Conservation (phyloP, 2,888 invertebrate genomes). For the Ochlodes sylvanus region DNA sequence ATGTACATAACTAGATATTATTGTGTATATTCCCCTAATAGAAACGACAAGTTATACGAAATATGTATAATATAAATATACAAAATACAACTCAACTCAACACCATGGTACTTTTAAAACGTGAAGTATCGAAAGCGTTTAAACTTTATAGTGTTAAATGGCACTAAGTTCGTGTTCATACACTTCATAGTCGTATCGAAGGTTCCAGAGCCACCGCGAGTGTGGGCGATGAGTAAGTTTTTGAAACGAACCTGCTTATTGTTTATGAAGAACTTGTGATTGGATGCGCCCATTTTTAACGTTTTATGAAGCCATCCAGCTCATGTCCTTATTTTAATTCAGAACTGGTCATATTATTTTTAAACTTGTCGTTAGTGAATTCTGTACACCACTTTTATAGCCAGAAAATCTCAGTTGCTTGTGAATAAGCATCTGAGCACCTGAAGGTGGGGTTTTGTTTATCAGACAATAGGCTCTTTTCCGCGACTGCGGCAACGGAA, state of each 20-base stretch:
- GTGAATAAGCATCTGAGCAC: no score
- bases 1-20: no score
- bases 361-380: neutral
- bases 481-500: no score
- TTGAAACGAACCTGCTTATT: conserved; percentile 50
- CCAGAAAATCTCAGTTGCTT: neutral
- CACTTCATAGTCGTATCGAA: conserved; percentile 15
- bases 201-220: conserved; percentile 17
- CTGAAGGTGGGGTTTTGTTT: no score
- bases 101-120: neutral
- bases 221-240: conserved; percentile 64
- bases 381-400: neutral
- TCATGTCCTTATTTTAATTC: neutral
- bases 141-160: conserved; percentile 17
- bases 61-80: no score
- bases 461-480: no score
- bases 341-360: neutral
- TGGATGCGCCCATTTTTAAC: conserved; percentile 18
- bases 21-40: no score
- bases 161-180: conserved; percentile 13
- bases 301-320: neutral
- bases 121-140: conserved; percentile 5
- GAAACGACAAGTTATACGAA: no score
- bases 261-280: conserved; percentile 39
- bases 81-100: no score